Conservation (phyloP, 2,113 vertebrate species). For the Microcebus ravelobensis region DNA sequence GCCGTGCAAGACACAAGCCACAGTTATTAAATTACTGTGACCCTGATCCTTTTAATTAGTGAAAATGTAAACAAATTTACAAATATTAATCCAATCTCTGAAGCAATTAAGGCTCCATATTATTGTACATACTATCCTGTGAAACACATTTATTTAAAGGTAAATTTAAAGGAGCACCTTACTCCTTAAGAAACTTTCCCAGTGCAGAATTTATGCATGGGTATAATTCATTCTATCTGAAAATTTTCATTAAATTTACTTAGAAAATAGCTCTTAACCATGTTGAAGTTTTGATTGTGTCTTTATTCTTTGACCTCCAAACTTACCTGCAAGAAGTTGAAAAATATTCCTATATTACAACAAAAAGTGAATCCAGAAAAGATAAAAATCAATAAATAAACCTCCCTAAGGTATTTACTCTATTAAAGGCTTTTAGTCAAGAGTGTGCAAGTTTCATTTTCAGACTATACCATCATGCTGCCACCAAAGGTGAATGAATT, state of each 20-base stretch:
- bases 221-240: not conserved
- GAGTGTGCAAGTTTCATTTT: not conserved
- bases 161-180: not conserved
- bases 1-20: not conserved
- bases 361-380: not conserved
- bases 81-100: not conserved
- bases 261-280: not conserved
- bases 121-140: not conserved
- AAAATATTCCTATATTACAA: not conserved
- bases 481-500: not conserved
- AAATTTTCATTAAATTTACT: not conserved
- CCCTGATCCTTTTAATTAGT: not conserved
- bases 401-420: not conserved
- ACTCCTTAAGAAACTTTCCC: not conserved
- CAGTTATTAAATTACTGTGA: not conserved
- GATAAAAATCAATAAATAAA: constrained; percentile 25
- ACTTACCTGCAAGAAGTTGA: not conserved
- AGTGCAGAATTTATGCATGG: not conserved
- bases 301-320: constrained; percentile 43
- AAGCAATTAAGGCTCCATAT: not conserved
- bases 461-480: not conserved
- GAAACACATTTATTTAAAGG: not conserved
- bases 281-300: not conserved
- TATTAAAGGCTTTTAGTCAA: not conserved
- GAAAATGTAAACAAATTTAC: not conserved